A percentile compares a stretch with the other conserved stretches of the same genome.
Conservation (phyloP, 2,797 vertebrate genomes). For the Oceanodroma leucorhoa region DNA sequence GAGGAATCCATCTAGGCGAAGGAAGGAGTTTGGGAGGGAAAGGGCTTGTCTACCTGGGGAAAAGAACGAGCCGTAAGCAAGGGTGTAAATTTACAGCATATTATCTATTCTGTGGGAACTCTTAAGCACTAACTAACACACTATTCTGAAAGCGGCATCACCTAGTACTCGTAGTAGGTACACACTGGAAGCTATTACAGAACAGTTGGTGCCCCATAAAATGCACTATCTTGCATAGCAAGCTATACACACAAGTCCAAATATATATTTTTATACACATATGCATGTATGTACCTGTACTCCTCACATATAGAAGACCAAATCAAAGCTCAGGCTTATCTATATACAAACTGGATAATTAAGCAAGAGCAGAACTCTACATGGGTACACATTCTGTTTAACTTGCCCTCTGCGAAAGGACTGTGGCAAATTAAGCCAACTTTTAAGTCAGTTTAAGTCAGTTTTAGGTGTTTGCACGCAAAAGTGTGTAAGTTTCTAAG, state of each 20-base stretch:
- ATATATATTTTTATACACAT: neutral
- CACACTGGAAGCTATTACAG: neutral
- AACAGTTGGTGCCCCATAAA: neutral
- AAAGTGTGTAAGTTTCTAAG: neutral
- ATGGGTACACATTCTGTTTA: neutral
- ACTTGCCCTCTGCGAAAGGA: neutral
- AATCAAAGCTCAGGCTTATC: neutral
- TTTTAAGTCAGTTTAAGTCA: neutral
- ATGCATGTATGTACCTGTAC: neutral
- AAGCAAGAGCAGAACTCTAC: neutral
- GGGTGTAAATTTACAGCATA: neutral
- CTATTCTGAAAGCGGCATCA: neutral
- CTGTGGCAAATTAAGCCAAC: neutral
- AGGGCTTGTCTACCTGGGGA: conserved; percentile 7
- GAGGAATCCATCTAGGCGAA: neutral
- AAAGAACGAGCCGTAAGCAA: neutral
- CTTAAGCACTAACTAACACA: neutral
- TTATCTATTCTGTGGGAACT: conserved; percentile 37
- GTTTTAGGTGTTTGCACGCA: neutral
- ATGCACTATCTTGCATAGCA: neutral
- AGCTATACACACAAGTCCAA: neutral
- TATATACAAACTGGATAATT: neutral
- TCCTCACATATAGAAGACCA: neutral
- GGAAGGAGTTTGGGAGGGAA: conserved; percentile 21
- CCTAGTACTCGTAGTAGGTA: neutral